phyloP scores from a whole-genome alignment of 2,797 vertebrate genomes.

The Erpetoichthys calabaricus region DNA sequence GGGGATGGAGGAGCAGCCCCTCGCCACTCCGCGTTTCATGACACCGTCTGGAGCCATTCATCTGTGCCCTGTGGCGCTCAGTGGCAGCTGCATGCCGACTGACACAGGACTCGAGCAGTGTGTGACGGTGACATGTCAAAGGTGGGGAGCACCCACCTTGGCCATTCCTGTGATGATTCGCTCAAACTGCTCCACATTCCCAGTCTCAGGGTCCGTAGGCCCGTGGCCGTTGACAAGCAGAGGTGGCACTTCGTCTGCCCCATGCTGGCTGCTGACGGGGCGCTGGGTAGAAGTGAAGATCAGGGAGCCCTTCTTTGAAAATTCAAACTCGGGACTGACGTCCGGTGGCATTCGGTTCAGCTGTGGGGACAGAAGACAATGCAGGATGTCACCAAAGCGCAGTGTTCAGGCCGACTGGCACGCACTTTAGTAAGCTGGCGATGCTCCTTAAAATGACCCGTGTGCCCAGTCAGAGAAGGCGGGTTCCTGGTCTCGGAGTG shows the following conservation, averaged over 20 bases:
- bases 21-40: too few relatives aligned
- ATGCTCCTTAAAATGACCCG: too few relatives aligned
- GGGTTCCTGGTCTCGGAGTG: too few relatives aligned
- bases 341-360: slow-evolving; percentile 64
- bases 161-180: slow-evolving; percentile 59
- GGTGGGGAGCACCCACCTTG: slow-evolving; percentile 46
- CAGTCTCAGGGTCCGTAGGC: slow-evolving; percentile 31
- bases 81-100: too few relatives aligned
- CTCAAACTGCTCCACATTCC: slow-evolving; percentile 59
- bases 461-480: too few relatives aligned
- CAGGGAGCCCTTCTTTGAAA: slow-evolving; percentile 76
- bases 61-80: too few relatives aligned
- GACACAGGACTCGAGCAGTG: too few relatives aligned
- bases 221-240: slow-evolving; percentile 23
- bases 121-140: too few relatives aligned
- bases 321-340: slow-evolving; percentile 63
- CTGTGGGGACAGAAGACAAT: slow-evolving; percentile 34
- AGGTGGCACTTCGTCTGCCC: slow-evolving; percentile 12
- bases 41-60: too few relatives aligned
- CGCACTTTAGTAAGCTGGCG: too few relatives aligned
- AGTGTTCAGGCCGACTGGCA: too few relatives aligned
- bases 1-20: too few relatives aligned
- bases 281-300: slow-evolving; percentile 57
- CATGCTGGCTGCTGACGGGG: slow-evolving; percentile 24
- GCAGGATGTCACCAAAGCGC: slow-evolving; percentile 4